Evolutionary conservation across 1,140 invertebrate species (phyloP), one percentile per base, ranked within the genome.

Genomic region (Acarapis woodi): DNA sequence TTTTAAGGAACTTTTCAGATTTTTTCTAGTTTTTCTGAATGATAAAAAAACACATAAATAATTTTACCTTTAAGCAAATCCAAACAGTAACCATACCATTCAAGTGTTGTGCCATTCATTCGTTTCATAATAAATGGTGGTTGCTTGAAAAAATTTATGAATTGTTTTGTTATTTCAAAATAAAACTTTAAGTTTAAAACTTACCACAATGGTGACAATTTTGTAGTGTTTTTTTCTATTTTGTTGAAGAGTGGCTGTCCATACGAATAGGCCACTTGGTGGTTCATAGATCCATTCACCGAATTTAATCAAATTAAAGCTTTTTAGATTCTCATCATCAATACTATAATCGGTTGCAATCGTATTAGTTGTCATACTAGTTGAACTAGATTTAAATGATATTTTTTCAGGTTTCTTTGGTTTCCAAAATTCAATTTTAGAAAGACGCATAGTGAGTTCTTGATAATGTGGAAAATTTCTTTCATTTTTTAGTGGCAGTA

Each of bases 21-120:
- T n/a, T n/a, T n/a, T n/a, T n/a, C n/a, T n/a, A n/a, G n/a, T n/a
- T n/a, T n/a, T n/a, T n/a, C n/a, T n/a, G n/a, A n/a, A n/a, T n/a
- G n/a, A n/a, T n/a, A n/a, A n/a, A n/a, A n/a, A n/a, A n/a, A n/a
- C n/a, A n/a, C n/a, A n/a, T n/a, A n/a, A n/a, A n/a, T n/a, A n/a
- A n/a, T n/a, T n/a, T n/a, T n/a, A n/a, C 74, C 68, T 38, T 83
- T 62, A 1, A 94, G 66, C 1, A 94, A 56, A 51, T 93, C 83
- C 33, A 90, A 77, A 53, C 83, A 90, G 51, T 88, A 94, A 8
- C 87, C 87, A 46, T 67, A 67, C 51, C 69, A 87, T 14, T 67
- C 62, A 3, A 41, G 47, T 26, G 51, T 47, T 0, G 42, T 44
- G 15, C 40, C 40, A 30, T 47, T 46, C 31, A 33, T 35, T 5